phyloP scores from a whole-genome alignment of 2,888 invertebrate species.

The Apocheima hispidaria region DNA sequence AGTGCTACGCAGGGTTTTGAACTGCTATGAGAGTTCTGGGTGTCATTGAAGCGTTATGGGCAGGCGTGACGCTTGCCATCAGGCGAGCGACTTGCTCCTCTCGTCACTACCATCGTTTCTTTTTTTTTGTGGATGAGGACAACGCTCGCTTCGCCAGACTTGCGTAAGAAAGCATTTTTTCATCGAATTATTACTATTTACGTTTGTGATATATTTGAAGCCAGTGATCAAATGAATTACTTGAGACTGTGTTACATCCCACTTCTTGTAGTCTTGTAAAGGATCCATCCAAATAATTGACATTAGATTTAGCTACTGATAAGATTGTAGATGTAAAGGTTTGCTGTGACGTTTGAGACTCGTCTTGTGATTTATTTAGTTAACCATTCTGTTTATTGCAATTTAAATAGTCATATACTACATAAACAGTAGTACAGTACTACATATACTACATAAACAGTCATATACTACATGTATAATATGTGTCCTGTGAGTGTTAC shows the following conservation, averaged over 20 bases:
- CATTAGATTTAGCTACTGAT: slow-evolving; percentile 63
- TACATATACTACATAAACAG: too few relatives aligned
- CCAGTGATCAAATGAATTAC: slow-evolving; percentile 74
- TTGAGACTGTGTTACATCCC: slow-evolving; percentile 68
- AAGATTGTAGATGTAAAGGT: slow-evolving; percentile 59
- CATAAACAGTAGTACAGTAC: too few relatives aligned
- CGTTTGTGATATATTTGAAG: slow-evolving; percentile 64
- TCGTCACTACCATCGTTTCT: too few relatives aligned
- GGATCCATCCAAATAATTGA: slow-evolving; percentile 78
- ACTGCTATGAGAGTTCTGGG: too few relatives aligned
- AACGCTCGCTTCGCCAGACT: not conserved
- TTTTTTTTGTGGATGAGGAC: too few relatives aligned
- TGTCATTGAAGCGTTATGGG: too few relatives aligned
- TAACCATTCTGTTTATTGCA: slow-evolving; percentile 46
- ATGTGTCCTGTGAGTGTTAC: too few relatives aligned
- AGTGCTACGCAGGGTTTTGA: too few relatives aligned
- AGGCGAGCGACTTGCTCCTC: too few relatives aligned
- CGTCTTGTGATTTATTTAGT: slow-evolving; percentile 59
- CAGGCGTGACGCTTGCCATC: too few relatives aligned
- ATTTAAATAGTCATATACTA: too few relatives aligned
- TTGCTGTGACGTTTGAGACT: slow-evolving; percentile 59
- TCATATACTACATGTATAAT: too few relatives aligned
- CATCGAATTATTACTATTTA: slow-evolving; percentile 36
- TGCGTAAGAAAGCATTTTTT: slow-evolving; percentile 12
- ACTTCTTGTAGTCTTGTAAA: slow-evolving; percentile 64